Percentiles rank a stretch among this genome's conserved stretches.
Conservation (phyloP, 2,113 vertebrate species). For the Genyomyrus donnyi region DNA sequence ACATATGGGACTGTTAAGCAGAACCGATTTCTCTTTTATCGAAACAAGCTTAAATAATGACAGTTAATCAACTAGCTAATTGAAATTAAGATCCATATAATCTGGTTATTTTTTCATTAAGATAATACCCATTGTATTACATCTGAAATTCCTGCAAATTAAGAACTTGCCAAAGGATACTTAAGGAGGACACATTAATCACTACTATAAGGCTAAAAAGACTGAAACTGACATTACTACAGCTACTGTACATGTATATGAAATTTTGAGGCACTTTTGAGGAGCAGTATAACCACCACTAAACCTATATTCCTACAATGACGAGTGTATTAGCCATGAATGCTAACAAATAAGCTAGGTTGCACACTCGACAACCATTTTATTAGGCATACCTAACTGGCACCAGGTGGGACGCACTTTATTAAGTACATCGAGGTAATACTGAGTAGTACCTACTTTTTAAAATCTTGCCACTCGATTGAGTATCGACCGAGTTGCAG, state of each 20-base stretch:
- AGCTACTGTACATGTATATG: too few relatives aligned
- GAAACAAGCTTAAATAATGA: slow-evolving; percentile 38
- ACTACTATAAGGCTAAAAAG: neutral
- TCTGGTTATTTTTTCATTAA: slow-evolving; percentile 37
- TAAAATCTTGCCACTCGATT: neutral
- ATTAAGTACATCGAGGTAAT: neutral
- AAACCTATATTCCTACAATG: neutral
- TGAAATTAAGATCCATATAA: slow-evolving; percentile 50
- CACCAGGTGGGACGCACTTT: neutral
- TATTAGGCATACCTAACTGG: neutral
- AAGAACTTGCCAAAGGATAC: neutral
- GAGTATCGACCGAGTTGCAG: neutral
- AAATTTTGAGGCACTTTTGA: neutral
- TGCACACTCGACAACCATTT: neutral
- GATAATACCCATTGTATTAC: slow-evolving; percentile 34
- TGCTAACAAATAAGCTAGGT: neutral
- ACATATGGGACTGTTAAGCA: neutral
- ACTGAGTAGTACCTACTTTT: neutral
- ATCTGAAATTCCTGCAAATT: neutral
- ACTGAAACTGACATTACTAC: neutral
- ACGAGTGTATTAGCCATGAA: neutral
- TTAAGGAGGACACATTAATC: neutral
- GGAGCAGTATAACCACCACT: neutral
- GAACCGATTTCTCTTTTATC: slow-evolving; percentile 37
- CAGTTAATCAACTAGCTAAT: slow-evolving; percentile 51